Evolutionary conservation across 2,888 invertebrate species (phyloP).

Genomic region (Odontocolon sp.): DNA sequence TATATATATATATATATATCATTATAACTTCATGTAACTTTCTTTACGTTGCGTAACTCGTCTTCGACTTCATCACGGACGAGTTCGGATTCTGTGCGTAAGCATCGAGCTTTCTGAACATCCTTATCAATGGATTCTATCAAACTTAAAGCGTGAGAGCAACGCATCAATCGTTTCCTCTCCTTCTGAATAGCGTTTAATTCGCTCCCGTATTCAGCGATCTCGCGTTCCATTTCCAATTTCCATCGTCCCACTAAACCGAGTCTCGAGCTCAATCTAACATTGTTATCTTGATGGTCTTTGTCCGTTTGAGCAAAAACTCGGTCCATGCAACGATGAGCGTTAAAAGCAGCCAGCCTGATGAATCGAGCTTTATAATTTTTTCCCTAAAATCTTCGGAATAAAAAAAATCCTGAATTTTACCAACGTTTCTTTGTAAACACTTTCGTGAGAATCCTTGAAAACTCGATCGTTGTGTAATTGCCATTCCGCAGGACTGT

Average conservation of each 20-base stretch:
- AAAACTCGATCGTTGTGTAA: slow-evolving; percentile 52
- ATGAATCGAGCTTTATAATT: background rate
- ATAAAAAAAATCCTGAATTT: slow-evolving; percentile 1
- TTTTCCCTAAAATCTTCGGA: background rate
- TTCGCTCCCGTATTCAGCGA: slow-evolving; percentile 86
- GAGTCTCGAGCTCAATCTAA: slow-evolving; percentile 85
- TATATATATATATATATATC: background rate
- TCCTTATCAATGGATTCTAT: slow-evolving; percentile 85
- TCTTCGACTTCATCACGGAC: slow-evolving; percentile 89
- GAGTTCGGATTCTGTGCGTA: slow-evolving; percentile 86
- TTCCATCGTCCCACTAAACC: slow-evolving; percentile 88
- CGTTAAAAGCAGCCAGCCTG: slow-evolving; percentile 78
- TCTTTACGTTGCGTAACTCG: slow-evolving; percentile 85
- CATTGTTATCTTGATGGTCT: slow-evolving; percentile 86
- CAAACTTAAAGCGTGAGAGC: slow-evolving; percentile 84
- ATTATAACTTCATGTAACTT: background rate
- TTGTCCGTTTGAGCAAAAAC: slow-evolving; percentile 86
- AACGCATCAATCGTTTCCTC: slow-evolving; percentile 85
- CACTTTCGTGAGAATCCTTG: slow-evolving; percentile 41
- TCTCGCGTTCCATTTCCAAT: slow-evolving; percentile 86
- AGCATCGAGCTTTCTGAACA: slow-evolving; percentile 55
- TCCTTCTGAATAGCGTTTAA: slow-evolving; percentile 86
- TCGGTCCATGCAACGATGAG: slow-evolving; percentile 85
- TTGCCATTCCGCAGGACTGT: slow-evolving; percentile 88
- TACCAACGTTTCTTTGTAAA: slow-evolving; percentile 55